These are phyloP conservation scores for Suricata suricatta DNA, from an alignment of 2,113 vertebrate species.

Conservation along the genomic window DNA sequence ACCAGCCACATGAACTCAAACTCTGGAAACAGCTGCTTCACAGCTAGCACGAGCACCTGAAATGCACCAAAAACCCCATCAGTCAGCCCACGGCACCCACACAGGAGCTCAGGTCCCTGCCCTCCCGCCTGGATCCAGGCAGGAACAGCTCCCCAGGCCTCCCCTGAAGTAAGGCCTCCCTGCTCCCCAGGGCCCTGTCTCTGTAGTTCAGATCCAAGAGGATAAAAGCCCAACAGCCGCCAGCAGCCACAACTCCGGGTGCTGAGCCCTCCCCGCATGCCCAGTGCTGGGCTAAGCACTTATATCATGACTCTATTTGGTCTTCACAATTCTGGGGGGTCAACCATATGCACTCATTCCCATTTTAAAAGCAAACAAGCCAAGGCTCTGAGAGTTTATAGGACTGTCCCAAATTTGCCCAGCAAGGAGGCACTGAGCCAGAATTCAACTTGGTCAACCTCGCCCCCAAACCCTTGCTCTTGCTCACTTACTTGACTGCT, in stretches of 20 bases:
- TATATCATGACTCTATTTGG: neutral
- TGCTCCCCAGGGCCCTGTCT: neutral
- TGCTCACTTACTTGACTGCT: neutral
- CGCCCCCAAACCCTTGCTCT: neutral
- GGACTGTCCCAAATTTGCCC: neutral
- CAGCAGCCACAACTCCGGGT: neutral
- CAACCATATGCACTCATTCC: neutral
- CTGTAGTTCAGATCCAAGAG: neutral
- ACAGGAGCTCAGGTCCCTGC: neutral
- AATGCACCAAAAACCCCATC: constrained; percentile 45
- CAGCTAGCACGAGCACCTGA: constrained; percentile 90
- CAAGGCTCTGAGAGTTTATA: neutral
- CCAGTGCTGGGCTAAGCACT: neutral
- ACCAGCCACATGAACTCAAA: constrained; percentile 98
- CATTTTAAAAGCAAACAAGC: neutral
- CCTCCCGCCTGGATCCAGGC: neutral
- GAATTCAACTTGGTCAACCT: neutral
- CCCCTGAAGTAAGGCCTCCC: neutral
- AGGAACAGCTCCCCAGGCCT: neutral
- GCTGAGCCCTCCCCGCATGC: neutral
- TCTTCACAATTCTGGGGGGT: neutral
- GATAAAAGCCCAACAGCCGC: neutral
- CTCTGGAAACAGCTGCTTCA: constrained; percentile 96
- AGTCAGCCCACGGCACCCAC: neutral
- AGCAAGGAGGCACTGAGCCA: neutral